These are phyloP conservation scores for Calameuta filiformis DNA, from an alignment of 2,888 invertebrate genomes.

Conservation along the genomic window DNA sequence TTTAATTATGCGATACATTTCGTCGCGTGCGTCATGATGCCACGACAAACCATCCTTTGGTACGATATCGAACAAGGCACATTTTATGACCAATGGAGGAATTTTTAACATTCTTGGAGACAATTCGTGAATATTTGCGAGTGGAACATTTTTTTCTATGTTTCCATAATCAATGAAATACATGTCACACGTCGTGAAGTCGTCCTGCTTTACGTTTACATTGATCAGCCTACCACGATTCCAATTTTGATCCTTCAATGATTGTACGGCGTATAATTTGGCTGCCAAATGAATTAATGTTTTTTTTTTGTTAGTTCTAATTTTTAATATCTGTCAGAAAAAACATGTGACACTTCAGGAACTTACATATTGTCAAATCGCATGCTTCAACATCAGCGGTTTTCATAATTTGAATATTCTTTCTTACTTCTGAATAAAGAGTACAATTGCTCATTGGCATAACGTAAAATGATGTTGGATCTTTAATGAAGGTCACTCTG, in stretches of 20 bases:
- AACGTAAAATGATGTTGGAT: slow-evolving; percentile 74
- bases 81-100: slow-evolving; percentile 71
- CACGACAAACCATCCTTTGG: slow-evolving; percentile 68
- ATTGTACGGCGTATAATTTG: slow-evolving; percentile 73
- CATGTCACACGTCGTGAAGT: slow-evolving; percentile 67
- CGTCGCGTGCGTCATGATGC: slow-evolving; percentile 69
- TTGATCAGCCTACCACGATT: slow-evolving; percentile 72
- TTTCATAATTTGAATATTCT: not conserved
- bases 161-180: slow-evolving; percentile 76
- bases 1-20: slow-evolving; percentile 10
- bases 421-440: not conserved
- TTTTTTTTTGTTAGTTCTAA: not conserved
- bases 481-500: slow-evolving; percentile 70
- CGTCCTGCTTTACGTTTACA: slow-evolving; percentile 44
- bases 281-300: slow-evolving; percentile 62
- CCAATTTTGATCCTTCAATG: slow-evolving; percentile 72
- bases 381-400: not conserved
- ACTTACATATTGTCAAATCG: not conserved
- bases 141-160: slow-evolving; percentile 67
- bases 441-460: slow-evolving; percentile 51
- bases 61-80: slow-evolving; percentile 70
- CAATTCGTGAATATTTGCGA: slow-evolving; percentile 64
- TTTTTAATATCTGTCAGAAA: too few relatives aligned
- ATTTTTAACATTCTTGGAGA: slow-evolving; percentile 62
- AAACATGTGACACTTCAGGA: not conserved